Evolutionary conservation across 2,113 vertebrate genomes (phyloP).

Genomic region (Cepphus grylle): DNA sequence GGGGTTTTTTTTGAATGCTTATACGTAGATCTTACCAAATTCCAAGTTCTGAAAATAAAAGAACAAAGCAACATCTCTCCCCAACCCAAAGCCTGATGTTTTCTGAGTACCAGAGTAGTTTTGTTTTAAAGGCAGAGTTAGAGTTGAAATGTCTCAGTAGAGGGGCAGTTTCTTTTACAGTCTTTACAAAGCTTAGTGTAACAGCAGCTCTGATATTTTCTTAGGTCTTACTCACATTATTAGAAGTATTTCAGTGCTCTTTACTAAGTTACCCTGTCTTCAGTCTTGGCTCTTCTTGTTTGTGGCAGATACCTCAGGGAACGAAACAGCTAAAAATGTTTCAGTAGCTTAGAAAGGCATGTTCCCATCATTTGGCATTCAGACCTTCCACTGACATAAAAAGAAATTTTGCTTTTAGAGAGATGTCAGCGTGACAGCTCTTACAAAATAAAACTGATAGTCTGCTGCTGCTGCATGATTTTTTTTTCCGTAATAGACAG

Average conservation of each 20-base stretch:
- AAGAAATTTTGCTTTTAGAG: not conserved
- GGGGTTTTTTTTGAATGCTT: not conserved
- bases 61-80: not conserved
- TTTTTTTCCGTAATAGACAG: not conserved
- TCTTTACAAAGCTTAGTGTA: not conserved
- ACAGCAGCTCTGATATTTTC: not conserved
- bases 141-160: not conserved
- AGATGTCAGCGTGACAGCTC: not conserved
- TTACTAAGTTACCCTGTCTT: not conserved
- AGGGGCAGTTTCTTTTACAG: not conserved
- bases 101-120: not conserved
- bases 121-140: not conserved
- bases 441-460: not conserved
- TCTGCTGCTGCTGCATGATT: not conserved
- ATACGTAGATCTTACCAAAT: not conserved
- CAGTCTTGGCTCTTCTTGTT: not conserved
- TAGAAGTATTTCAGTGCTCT: not conserved
- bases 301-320: slow-evolving; percentile 1
- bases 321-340: not conserved
- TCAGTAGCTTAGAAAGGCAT: not conserved
- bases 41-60: not conserved
- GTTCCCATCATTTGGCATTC: not conserved
- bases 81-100: not conserved
- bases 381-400: not conserved
- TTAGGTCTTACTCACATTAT: not conserved